Evolutionary conservation across 1,140 invertebrate genomes (phyloP), one percentile per base, ranked within the genome.

Genomic region (Drosophila pectinifera): DNA sequence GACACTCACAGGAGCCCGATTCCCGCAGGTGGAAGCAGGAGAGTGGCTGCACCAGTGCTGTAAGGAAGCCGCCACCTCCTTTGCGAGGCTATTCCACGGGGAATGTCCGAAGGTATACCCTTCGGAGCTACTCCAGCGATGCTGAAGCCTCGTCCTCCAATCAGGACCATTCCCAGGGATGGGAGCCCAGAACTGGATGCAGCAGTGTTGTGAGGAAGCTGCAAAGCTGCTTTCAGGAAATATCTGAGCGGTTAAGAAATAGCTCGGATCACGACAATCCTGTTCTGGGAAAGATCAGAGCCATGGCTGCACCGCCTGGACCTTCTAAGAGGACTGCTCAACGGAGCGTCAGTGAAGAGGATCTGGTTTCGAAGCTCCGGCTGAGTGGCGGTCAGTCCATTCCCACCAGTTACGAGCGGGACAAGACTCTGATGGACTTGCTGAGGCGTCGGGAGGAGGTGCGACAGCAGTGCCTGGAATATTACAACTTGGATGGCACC

Each of bases 401-500:
- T 42, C 26, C 38, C 20, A 2, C 3, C 0, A 14, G 8, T 7
- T 39, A 38, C 11, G 18, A 20, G 3, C 11, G 13, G 18, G 59
- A 67, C 8, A 48, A 2, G 10, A 31, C 11, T 5, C 3, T 59
- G 8, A 38, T 22, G 18, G 14, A 41, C 6, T 59, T 48, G 5
- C 20, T 74, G 8, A 28, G 8, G 3, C 8, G 36, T 4, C 26
- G 38, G 4, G 45, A 22, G 22, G 22, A 51, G 34, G 13, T 78
- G 14, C 64, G 74, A 14, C 24, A 13, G 1, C 5, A 56, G 34
- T 78, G 73, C 34, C 22, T 78, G 18, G 5, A 31, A 14, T 78
- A 62, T 5, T 78, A 78, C 45, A 62, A 69, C 13, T 34, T n/a
- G 10, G 43, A 78, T 45, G 74, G 74, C 3, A 39, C 22, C 3